Conservation (phyloP, 1,140 invertebrate genomes). For the Andricus grossulariae region DNA sequence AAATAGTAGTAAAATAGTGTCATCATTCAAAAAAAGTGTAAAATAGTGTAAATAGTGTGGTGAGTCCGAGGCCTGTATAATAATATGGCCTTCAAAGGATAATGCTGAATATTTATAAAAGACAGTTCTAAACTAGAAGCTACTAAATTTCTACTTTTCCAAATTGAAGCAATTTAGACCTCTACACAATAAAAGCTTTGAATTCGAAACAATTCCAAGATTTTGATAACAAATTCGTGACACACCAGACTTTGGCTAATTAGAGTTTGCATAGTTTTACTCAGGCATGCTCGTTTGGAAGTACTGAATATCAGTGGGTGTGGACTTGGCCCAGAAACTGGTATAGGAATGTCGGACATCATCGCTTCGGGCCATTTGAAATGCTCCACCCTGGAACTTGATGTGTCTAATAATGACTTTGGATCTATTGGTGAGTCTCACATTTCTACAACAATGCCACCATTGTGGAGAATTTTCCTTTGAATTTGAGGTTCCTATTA, state of each 20-base stretch:
- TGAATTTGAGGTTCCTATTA: neutral
- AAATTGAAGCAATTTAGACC: no score
- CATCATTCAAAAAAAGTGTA: no score
- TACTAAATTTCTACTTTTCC: no score
- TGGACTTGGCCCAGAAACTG: constrained; percentile 53
- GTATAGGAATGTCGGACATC: constrained; percentile 58
- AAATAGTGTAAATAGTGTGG: no score
- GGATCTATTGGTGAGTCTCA: constrained; percentile 56
- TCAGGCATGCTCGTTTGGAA: constrained; percentile 57
- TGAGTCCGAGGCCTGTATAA: no score
- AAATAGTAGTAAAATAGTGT: no score
- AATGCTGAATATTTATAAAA: no score
- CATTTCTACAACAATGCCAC: neutral
- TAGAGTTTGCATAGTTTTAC: constrained; percentile 54
- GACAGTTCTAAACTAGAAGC: no score
- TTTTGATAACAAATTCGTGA: neutral
- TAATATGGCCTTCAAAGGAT: no score
- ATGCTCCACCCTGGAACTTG: constrained; percentile 50
- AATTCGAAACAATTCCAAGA: no score
- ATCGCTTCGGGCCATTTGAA: constrained; percentile 53
- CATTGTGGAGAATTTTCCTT: neutral
- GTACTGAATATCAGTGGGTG: constrained; percentile 66
- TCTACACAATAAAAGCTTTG: no score
- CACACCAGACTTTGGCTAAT: neutral
- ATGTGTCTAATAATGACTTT: constrained; percentile 67